Percentiles rank a stretch among this genome's conserved stretches.
These are phyloP conservation scores for Chloropsis hardwickii DNA, from an alignment of 2,113 vertebrate genomes.

Conservation along the genomic window DNA sequence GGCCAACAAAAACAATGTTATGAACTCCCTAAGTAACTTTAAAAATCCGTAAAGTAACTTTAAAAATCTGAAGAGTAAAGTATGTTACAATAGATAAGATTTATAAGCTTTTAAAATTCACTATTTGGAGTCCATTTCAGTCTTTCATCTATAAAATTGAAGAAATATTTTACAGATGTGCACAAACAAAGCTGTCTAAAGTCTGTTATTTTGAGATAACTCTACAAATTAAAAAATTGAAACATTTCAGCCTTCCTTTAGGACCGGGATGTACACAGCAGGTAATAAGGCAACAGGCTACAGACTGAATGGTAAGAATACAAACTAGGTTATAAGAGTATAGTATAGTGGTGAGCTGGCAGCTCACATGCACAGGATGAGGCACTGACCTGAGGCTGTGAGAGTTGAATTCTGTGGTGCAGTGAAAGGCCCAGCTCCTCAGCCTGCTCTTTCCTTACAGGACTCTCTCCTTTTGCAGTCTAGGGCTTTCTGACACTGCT, in stretches of 20 bases:
- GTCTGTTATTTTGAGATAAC: background rate
- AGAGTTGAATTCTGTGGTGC: background rate
- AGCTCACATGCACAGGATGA: background rate
- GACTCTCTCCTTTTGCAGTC: background rate
- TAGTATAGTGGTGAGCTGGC: background rate
- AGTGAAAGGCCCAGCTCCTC: background rate
- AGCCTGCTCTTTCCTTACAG: background rate
- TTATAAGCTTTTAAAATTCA: background rate
- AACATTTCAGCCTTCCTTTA: background rate
- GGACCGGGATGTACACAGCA: background rate
- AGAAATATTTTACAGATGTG: background rate
- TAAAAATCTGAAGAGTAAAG: background rate
- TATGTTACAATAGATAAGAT: background rate
- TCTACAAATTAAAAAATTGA: background rate
- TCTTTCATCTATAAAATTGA: background rate
- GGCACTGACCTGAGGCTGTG: accelerated
- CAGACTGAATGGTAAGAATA: background rate
- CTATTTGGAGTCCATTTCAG: background rate
- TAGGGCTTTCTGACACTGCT: background rate
- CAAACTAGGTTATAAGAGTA: background rate
- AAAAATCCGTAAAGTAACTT: background rate
- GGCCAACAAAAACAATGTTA: background rate
- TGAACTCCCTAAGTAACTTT: background rate
- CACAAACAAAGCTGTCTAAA: background rate
- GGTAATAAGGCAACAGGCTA: background rate